These are phyloP conservation scores for Drosophila paramelanica DNA, from an alignment of 2,888 invertebrate species.

Conservation along the genomic window DNA sequence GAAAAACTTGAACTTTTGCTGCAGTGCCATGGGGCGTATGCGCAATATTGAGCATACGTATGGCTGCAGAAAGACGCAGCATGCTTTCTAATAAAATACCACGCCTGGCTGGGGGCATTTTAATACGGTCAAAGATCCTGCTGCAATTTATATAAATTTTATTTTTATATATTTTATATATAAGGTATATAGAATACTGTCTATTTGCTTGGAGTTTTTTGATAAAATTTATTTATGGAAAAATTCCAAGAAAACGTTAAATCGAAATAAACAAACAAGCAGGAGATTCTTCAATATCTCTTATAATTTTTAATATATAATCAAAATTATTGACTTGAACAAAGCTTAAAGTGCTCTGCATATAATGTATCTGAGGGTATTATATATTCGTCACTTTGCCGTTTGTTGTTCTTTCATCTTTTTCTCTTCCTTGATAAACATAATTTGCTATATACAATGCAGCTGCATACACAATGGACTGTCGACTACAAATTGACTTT, in stretches of 20 bases:
- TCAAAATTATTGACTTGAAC: too few relatives aligned
- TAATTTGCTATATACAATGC: slow-evolving; percentile 51
- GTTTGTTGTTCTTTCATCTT: slow-evolving; percentile 1
- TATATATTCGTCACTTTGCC: background rate
- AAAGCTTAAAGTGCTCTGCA: too few relatives aligned
- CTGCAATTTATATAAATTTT: background rate
- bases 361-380: slow-evolving; percentile 16
- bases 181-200: too few relatives aligned
- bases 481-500: slow-evolving; percentile 52
- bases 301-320: too few relatives aligned
- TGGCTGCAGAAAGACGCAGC: slow-evolving; percentile 31
- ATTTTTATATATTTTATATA: too few relatives aligned
- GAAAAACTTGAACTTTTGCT: slow-evolving; percentile 16
- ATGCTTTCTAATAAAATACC: slow-evolving; percentile 43
- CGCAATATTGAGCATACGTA: slow-evolving; percentile 39
- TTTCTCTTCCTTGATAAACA: slow-evolving; percentile 40
- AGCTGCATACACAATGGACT: slow-evolving; percentile 50
- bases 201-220: too few relatives aligned
- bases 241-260: too few relatives aligned
- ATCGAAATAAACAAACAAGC: too few relatives aligned
- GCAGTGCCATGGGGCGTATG: slow-evolving; percentile 35
- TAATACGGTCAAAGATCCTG: background rate
- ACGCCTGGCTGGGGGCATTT: background rate
- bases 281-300: too few relatives aligned
- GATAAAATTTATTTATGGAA: too few relatives aligned